These are phyloP conservation scores for Brachypterus glaber DNA, from an alignment of 2,888 invertebrate genomes.

Conservation along the genomic window DNA sequence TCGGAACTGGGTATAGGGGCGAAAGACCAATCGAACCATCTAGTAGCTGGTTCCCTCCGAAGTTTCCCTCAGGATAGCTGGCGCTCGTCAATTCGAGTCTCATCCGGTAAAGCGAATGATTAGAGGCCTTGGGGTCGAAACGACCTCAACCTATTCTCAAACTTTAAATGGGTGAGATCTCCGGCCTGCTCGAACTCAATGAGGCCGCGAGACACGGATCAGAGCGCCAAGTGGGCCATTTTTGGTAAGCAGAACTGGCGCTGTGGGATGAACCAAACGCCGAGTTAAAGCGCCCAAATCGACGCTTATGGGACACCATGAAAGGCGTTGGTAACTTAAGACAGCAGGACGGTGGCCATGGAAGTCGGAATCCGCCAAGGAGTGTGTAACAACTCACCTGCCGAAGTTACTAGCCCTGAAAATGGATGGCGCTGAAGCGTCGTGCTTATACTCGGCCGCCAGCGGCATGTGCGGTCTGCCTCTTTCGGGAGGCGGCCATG, in stretches of 20 bases:
- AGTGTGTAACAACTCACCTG: conserved; percentile 46
- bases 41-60: conserved; percentile 69
- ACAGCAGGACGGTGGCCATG: conserved; percentile 66
- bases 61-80: conserved; percentile 70
- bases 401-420: conserved; percentile 55
- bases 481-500: conserved; percentile 36
- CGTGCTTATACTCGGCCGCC: conserved; percentile 43
- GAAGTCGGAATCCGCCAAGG: conserved; percentile 44
- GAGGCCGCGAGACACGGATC: conserved; percentile 46
- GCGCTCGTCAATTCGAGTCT: conserved; percentile 49
- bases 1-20: conserved; percentile 65
- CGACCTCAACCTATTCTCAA: conserved; percentile 66
- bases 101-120: conserved; percentile 68
- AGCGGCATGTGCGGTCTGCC: conserved; percentile 29
- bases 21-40: conserved; percentile 66
- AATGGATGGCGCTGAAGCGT: conserved; percentile 55
- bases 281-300: conserved; percentile 57
- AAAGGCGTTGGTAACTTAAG: conserved; percentile 47
- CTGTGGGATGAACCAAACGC: conserved; percentile 69
- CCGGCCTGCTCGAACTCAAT: conserved; percentile 46
- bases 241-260: conserved; percentile 74
- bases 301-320: conserved; percentile 52
- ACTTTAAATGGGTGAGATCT: conserved; percentile 66
- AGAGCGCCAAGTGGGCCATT: conserved; percentile 60
- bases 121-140: conserved; percentile 61